Evolutionary conservation across 2,797 vertebrate species (phyloP), one percentile per base, ranked within the genome.

Genomic region (Pseudochaenichthys georgianus): DNA sequence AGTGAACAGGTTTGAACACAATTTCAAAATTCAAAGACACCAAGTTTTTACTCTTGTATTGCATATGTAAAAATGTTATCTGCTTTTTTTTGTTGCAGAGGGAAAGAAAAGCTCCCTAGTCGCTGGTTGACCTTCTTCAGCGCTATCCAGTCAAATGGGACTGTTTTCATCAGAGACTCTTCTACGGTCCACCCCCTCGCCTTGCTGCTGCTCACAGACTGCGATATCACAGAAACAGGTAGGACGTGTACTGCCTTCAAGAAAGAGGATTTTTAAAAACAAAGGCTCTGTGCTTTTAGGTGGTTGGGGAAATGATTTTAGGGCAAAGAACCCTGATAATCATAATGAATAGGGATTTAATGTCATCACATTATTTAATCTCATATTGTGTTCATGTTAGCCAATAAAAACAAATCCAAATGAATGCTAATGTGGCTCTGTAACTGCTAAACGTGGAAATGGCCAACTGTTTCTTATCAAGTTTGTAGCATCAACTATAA

Each of bases 111-210:
- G 28, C 92, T 98, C 3, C 95, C 95, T 43, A 97, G 96, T 89
- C 97, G 96, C 43, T 99, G 98, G 98, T 91, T 99, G 64, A 99
- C 98, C 0, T 99, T 97, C 82, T 99, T 97, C 93, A 96, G 95
- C 61, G 98, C 98, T 0, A 93, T 99, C 54, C 97, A 98, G 87
- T 99, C 97, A 72, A 96, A 92, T 0, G 96, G 94, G 0, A 92
- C 88, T 0, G 96, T 99, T 21, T 99, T 99, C 16, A 94, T 99
- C 80, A 92, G 98, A 63, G 98, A 99, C 87, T 97, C 96, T 5
- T 98, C 98, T 8, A 90, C 94, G 38, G 96, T 97, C 61, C 96
- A 98, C 89, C 98, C 98, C 0, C 92, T 99, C 5, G 96, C 97
- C 3, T 93, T 99, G 86, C 91, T 99, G 90, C 94, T 99, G 58